phyloP scores from a whole-genome alignment of 2,113 vertebrate genomes.

The Riparia riparia region DNA sequence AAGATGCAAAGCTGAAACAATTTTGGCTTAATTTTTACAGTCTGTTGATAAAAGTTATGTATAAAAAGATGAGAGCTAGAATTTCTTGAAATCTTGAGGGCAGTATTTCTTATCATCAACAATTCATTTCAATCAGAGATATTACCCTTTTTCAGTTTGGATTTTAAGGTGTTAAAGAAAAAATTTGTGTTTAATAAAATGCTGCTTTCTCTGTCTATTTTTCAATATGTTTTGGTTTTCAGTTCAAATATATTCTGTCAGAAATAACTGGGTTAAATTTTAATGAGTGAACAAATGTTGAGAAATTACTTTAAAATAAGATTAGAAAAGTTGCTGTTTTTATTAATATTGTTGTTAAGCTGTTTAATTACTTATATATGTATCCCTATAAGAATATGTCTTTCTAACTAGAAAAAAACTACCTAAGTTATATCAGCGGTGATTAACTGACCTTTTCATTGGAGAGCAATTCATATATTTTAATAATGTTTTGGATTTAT shows the following conservation, averaged over 20 bases:
- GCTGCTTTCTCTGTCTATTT: neutral
- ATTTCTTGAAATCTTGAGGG: neutral
- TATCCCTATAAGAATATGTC: neutral
- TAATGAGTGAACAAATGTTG: neutral
- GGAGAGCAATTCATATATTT: neutral
- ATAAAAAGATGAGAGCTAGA: neutral
- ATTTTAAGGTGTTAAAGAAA: neutral
- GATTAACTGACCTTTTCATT: neutral
- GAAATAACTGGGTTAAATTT: neutral
- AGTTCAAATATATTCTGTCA: neutral
- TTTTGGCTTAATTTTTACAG: neutral
- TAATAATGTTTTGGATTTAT: neutral
- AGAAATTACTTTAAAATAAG: neutral
- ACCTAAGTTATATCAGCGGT: neutral
- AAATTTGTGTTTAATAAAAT: neutral
- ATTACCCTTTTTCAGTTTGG: accelerated
- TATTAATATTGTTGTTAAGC: neutral
- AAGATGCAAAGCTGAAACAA: neutral
- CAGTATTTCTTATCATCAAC: neutral
- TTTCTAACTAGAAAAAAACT: neutral
- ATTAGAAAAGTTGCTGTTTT: neutral
- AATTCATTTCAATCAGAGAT: neutral
- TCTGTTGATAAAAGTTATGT: neutral
- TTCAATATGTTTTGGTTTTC: neutral
- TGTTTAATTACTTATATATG: neutral